These are phyloP conservation scores for Drosophila pachea DNA, from an alignment of 1,140 invertebrate species.

Conservation along the genomic window DNA sequence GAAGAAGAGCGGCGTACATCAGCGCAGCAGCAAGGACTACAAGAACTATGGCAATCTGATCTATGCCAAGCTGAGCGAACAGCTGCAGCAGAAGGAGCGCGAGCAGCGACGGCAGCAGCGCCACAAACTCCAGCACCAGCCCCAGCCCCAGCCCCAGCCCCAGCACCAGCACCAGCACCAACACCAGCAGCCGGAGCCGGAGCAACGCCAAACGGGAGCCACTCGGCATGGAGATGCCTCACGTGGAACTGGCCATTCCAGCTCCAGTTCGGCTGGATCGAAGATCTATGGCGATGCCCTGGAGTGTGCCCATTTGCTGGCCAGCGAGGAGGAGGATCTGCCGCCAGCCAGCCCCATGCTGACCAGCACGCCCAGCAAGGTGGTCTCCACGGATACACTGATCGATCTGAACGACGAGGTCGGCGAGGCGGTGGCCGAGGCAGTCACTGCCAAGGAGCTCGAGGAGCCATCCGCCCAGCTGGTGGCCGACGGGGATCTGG, in stretches of 20 bases:
- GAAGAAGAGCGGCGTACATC: conserved; percentile 52
- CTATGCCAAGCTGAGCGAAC: conserved; percentile 74
- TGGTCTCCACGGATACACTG: conserved; percentile 64
- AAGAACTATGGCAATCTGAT: conserved; percentile 76
- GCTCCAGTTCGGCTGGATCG: conserved; percentile 47
- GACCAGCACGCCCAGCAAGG: conserved; percentile 61
- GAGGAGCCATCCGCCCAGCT: conserved; percentile 35
- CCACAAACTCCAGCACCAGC: conserved; percentile 51
- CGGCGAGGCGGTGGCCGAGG: conserved; percentile 63
- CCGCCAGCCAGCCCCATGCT: conserved; percentile 52
- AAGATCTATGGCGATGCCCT: conserved; percentile 69
- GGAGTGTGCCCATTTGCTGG: conserved; percentile 74
- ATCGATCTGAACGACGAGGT: conserved; percentile 69
- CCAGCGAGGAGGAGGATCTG: conserved; percentile 71
- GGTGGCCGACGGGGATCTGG: conserved; percentile 79
- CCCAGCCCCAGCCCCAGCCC: conserved; percentile 42
- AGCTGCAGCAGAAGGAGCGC: conserved; percentile 70
- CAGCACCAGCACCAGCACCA: conserved; percentile 37
- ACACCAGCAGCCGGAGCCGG: conserved; percentile 17
- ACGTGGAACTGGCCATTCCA: conserved; percentile 47
- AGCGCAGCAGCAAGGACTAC: conserved; percentile 63
- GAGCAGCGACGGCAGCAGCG: conserved; percentile 65
- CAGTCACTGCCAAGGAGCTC: conserved; percentile 55
- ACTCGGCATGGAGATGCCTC: not conserved
- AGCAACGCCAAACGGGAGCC: conserved; percentile 4